Base-by-base conservation (phyloP, 1,140 invertebrate species). In the Radopholus similis region DNA sequence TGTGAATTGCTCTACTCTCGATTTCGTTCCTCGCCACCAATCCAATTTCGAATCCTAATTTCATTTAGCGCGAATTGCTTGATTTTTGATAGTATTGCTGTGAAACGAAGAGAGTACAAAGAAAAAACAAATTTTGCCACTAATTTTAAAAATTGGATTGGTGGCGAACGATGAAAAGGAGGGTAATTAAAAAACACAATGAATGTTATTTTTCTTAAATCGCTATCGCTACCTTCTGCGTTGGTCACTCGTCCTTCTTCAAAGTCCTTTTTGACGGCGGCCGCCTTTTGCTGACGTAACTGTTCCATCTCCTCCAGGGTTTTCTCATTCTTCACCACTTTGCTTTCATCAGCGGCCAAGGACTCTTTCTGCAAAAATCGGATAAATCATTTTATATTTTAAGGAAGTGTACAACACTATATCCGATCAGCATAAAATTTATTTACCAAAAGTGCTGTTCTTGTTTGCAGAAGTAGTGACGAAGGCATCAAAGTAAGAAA, bases 211-310 rank as follows among this genome's bases (percentile, higher is more conserved):
- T 42, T 42, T 1, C 18, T 42, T 13, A 40, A 42, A 42, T 42
- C 18, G 38, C 18, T 42, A 42, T 13, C 11, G 2, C 2, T 18
- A 11, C 56, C 49, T 44, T 54, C 74, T 4, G 38, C 62, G 23
- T 21, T 51, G 47, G 47, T 26, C 47, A 51, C 15, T 23, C 30
- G 76, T 18, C 75, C 78, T 32, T 53, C 72, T 55, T 80, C 77
- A 54, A 80, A 79, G 35, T 78, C 76, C 30, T 76, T 47, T 53
- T 81, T 80, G 70, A 78, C 68, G 23, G 68, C 55, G 5, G 51
- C 68, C 42, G 72, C 70, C 59, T 77, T 78, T 13, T 66, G 59
- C 37, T 75, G 51, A 37, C 66, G 55, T 15, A 77, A 42, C 9
- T 66, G 70, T 37, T 76, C 77, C 47, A 77, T 73, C 57, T 77